Evolutionary conservation across 2,888 invertebrate species (phyloP).

Genomic region (Coleophora flavipennella): DNA sequence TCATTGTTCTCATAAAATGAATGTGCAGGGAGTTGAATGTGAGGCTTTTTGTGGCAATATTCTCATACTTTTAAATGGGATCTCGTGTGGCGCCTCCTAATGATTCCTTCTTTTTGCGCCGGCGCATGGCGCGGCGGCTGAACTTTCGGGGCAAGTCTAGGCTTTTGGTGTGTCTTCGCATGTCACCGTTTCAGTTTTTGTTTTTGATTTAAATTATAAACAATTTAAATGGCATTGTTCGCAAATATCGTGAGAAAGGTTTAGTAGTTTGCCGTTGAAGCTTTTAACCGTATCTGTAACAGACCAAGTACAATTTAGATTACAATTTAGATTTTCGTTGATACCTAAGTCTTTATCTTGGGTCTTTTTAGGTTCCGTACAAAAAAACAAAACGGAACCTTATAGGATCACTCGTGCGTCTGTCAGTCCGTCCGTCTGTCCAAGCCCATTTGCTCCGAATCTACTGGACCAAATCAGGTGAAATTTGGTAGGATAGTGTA

Average conservation of each 20-base stretch:
- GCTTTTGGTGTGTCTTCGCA: conserved; percentile 64
- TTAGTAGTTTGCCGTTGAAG: too few species aligned
- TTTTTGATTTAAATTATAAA: conserved; percentile 62
- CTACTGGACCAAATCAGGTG: too few species aligned
- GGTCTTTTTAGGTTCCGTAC: too few species aligned
- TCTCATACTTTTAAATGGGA: conserved; percentile 72
- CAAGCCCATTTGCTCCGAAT: too few species aligned
- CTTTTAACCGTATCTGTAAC: too few species aligned
- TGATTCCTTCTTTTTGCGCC: conserved; percentile 68
- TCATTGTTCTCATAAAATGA: conserved; percentile 74
- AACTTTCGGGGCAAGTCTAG: conserved; percentile 49
- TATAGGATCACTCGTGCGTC: too few species aligned
- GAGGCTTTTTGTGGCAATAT: conserved; percentile 71
- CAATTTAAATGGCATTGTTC: conserved; percentile 64
- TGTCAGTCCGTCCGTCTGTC: too few species aligned
- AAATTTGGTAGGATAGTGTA: too few species aligned
- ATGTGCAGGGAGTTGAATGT: conserved; percentile 72
- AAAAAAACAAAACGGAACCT: too few species aligned
- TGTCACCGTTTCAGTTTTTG: conserved; percentile 61
- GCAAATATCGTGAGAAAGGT: conserved; percentile 23
- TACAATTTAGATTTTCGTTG: too few species aligned
- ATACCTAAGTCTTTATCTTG: too few species aligned
- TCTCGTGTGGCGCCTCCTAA: conserved; percentile 73
- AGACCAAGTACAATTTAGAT: too few species aligned
- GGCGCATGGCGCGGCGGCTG: conserved; percentile 37